A percentile compares a stretch with the other conserved stretches of the same genome.
Conservation (phyloP, 2,888 invertebrate species). For the Ectemnius cavifrons region DNA sequence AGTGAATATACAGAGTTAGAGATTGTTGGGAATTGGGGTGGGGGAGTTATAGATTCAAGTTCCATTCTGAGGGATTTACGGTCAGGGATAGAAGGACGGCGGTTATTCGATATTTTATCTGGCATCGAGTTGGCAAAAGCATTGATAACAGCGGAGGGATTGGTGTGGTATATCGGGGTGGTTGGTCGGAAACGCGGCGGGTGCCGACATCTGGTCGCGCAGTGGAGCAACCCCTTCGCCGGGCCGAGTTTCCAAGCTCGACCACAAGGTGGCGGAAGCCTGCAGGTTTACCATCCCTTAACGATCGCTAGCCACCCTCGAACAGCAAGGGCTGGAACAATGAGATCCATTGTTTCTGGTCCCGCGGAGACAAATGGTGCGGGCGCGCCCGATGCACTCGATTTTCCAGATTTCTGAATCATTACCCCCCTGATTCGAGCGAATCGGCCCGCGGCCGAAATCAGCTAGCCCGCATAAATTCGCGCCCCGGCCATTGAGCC, state of each 20-base stretch:
- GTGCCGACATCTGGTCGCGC: conserved; percentile 50
- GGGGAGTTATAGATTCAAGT: too few species aligned
- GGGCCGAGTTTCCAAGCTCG: conserved; percentile 30
- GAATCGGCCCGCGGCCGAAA: not conserved
- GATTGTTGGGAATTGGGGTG: too few species aligned
- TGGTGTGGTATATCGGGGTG: not conserved
- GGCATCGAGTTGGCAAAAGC: conserved; percentile 11
- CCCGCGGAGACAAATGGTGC: not conserved
- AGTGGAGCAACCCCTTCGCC: conserved; percentile 25
- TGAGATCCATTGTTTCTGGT: not conserved
- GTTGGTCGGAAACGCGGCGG: conserved; percentile 22
- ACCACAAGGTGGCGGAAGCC: conserved; percentile 40
- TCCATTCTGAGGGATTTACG: not conserved
- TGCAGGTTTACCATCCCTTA: conserved; percentile 29
- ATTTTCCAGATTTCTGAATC: conserved; percentile 4
- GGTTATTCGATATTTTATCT: conserved; percentile 13
- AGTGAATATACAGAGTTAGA: too few species aligned
- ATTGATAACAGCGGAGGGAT: conserved; percentile 4
- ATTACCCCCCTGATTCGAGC: not conserved
- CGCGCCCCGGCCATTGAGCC: conserved; percentile 26
- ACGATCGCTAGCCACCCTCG: conserved; percentile 6
- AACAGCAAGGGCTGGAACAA: not conserved
- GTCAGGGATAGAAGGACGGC: not conserved
- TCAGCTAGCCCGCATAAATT: conserved; percentile 30
- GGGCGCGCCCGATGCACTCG: conserved; percentile 1